Percentiles rank a stretch among this genome's conserved stretches.
These are phyloP conservation scores for Neotragus moschatus DNA, from an alignment of 2,113 vertebrate species.

Conservation along the genomic window DNA sequence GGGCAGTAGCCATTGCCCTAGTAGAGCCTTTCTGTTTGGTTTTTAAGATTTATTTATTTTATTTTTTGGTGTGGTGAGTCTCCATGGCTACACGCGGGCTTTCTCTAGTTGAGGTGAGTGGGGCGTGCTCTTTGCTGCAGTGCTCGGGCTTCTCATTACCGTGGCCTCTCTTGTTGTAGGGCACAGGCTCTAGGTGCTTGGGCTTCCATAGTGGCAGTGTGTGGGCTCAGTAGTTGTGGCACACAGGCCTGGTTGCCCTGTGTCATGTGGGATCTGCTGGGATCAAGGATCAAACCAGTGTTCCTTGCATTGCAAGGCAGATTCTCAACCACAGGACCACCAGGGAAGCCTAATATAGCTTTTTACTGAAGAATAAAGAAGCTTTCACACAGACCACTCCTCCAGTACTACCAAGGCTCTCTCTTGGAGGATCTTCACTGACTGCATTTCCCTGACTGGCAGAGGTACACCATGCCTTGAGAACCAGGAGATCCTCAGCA, in stretches of 20 bases:
- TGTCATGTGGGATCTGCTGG: not conserved
- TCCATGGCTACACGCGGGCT: rapidly evolving
- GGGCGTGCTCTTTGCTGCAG: not conserved
- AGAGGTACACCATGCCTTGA: not conserved
- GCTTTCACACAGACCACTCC: not conserved
- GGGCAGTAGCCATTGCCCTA: not conserved
- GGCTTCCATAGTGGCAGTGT: not conserved
- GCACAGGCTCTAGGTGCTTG: not conserved
- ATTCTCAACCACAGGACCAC: not conserved
- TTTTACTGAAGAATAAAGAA: not conserved
- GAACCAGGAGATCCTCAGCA: not conserved
- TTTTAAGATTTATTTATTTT: not conserved
- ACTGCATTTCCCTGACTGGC: not conserved
- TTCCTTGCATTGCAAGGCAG: not conserved
- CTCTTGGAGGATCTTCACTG: not conserved
- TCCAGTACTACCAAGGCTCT: not conserved
- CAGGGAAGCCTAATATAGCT: not conserved
- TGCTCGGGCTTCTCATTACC: rapidly evolving
- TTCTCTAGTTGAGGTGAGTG: not conserved
- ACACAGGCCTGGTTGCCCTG: not conserved
- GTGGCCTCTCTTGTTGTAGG: not conserved
- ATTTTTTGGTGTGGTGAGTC: not conserved
- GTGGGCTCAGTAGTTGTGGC: not conserved
- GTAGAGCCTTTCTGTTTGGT: not conserved
- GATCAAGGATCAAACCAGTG: not conserved